Base-by-base conservation (phyloP, 1,140 invertebrate species). In the Bombus soroeensis region DNA sequence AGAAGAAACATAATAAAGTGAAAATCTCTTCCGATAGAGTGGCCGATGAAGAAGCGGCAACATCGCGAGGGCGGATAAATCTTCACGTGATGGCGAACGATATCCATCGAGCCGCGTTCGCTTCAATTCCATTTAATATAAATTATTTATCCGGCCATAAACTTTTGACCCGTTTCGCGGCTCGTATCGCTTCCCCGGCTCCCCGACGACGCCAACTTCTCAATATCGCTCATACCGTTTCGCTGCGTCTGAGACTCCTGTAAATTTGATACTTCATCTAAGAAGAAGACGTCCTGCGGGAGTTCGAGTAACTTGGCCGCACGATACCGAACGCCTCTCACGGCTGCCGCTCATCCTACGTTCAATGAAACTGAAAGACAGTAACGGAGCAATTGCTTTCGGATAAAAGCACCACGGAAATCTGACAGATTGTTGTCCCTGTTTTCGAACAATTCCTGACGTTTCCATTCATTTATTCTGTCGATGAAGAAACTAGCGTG, bases 221-320 rank as follows among this genome's bases (percentile, higher is more conserved):
- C 83, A 37, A 70, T 81, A 81, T 74, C 71, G 41, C 71, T 75
- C 78, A 37, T 28, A 59, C 39, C n/a, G 78, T 71, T 79, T 57
- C 83, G 47, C 32, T 62, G 75, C 70, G 34, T 41, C 72, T 39
- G 43, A 25, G 71, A 53, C 78, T 85, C 22, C 59, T 85, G 78
- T 85, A 85, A 85, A 85, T 85, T 85, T 81, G 83, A 85, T 85
- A 85, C 75, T 85, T 85, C 83, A 85, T 85, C 83, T 43, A 79
- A 39, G 78, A 57, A 73, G 71, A 47, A 59, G 66, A 41, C 53
- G 78, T 85, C 83, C 83, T 28, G 28, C 43, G 83, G 78, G 83
- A 85, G n/a, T 68, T 81, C 34, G 71, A 74, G 47, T 66, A 73
- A 81, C 70, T 68, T 68, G 34, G 15, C 68, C 53, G 41, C 64